Base-by-base conservation (phyloP, 2,888 invertebrate species). In the Molanna angustata region DNA sequence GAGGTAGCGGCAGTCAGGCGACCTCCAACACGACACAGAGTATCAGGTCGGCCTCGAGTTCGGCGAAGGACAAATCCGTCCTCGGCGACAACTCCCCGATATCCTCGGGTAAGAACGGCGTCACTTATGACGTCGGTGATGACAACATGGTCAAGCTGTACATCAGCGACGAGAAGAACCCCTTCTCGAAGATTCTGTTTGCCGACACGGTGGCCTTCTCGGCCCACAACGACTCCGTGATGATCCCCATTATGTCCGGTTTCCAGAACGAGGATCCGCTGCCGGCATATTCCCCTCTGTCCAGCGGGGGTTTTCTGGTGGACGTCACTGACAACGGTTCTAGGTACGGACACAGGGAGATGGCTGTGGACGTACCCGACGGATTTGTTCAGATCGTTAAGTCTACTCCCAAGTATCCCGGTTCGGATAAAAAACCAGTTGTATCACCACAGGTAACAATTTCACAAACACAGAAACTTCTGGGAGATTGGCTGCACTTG, bases 301-400 rank as follows among this genome's bases (percentile, higher is more conserved):
- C 51, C 11, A 74, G 63, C 71, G 73, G 64, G 67, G 74, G 61
- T 75, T 65, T 66, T 55, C 64, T 68, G 54, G 64, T 47, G 33
- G 58, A 56, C 19, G 41, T 39, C 16, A 67, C 76, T 49, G 67
- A 75, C 20, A 75, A 75, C 13, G 63, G 32, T 2, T 37, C 51
- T 18, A 41, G 56, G 22, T 56, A 55, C 41, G 56, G 58, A 54
- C 72, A 73, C 63, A 74, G 84, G 57, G 86, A 86, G 68, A 76
- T 85, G 78, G 89, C 94, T 2, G 91, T 94, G 53, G 94, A 94
- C 71, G 92, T 92, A 60, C 94, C 94, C 3, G 91, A 90, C 59
- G 84, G 86, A 65, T 94, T 93, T 74, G 84, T 91, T 60, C 90
- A 88, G 66, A 80, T 87, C 60, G 85, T 87, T 69, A 93, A 92